phyloP scores from a whole-genome alignment of 2,113 vertebrate species.

The Nannobrachium achirus region DNA sequence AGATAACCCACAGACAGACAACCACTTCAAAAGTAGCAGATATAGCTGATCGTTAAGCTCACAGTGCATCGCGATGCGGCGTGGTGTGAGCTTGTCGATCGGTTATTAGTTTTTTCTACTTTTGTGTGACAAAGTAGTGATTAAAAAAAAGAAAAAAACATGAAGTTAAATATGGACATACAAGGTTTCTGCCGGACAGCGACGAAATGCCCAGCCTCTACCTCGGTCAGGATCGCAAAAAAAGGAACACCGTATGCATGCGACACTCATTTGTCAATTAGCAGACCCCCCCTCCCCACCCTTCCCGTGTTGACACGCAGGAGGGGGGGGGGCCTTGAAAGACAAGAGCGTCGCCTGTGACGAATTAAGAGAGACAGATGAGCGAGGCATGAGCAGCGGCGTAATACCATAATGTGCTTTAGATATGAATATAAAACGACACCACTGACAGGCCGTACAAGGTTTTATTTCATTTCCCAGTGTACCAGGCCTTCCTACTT shows the following conservation, averaged over 20 bases:
- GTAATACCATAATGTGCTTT: slow-evolving; percentile 99
- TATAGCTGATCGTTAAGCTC: too few species aligned
- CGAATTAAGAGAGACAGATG: slow-evolving; percentile 99
- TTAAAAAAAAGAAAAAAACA: too few species aligned
- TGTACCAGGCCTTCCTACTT: slow-evolving; percentile 97
- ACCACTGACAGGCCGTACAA: slow-evolving; percentile 98
- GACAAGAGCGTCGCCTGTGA: slow-evolving; percentile 90
- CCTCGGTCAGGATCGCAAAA: slow-evolving; percentile 89
- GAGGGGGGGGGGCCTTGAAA: slow-evolving; percentile 95
- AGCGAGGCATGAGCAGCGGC: slow-evolving; percentile 96
- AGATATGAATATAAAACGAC: slow-evolving; percentile 99
- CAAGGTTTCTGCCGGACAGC: too few species aligned
- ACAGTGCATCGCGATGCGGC: too few species aligned
- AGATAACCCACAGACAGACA: too few species aligned
- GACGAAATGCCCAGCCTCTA: slow-evolving; percentile 88
- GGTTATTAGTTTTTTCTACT: too few species aligned
- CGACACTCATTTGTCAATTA: slow-evolving; percentile 99
- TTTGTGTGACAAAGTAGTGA: too few species aligned
- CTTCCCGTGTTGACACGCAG: slow-evolving; percentile 94
- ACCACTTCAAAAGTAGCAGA: too few species aligned
- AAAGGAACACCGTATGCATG: slow-evolving; percentile 94
- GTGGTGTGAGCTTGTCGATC: too few species aligned
- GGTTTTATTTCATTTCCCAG: slow-evolving; percentile 99
- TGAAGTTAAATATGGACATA: too few species aligned
- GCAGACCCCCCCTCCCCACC: slow-evolving; percentile 77